A percentile compares a stretch with the other conserved stretches of the same genome.
Evolutionary conservation across 1,140 invertebrate genomes (phyloP).

Genomic region (Popillia japonica): DNA sequence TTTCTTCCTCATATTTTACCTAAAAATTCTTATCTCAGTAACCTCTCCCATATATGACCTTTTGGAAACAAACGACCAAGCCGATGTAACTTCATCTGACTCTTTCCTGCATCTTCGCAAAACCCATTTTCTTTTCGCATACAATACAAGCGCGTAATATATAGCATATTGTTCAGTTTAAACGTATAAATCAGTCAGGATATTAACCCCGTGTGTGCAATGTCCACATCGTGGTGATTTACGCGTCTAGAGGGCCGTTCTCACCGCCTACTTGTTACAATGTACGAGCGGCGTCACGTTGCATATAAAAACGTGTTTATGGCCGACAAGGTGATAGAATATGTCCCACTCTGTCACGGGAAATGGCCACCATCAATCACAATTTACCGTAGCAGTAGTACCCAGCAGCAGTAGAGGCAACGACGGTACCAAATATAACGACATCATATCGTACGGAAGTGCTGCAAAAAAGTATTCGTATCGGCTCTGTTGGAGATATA

Average conservation of each 20-base stretch:
- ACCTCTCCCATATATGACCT: background rate
- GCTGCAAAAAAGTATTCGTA: no score
- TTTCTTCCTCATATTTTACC: background rate
- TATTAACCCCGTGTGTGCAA: slow-evolving; percentile 59
- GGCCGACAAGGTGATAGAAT: slow-evolving; percentile 56
- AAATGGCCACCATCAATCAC: slow-evolving; percentile 58
- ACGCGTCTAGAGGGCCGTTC: slow-evolving; percentile 58
- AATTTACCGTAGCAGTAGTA: slow-evolving; percentile 51
- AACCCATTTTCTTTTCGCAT: slow-evolving; percentile 21
- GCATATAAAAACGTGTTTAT: slow-evolving; percentile 59
- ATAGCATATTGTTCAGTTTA: slow-evolving; percentile 36
- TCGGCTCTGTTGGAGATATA: no score
- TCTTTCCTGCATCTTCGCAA: background rate
- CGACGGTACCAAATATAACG: background rate
- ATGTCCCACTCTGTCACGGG: slow-evolving; percentile 51
- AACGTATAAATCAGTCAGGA: slow-evolving; percentile 55
- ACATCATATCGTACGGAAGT: background rate
- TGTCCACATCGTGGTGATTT: slow-evolving; percentile 58
- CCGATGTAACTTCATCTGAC: background rate
- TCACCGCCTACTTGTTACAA: slow-evolving; percentile 57
- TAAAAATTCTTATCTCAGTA: background rate
- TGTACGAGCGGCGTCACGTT: slow-evolving; percentile 49
- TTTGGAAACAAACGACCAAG: background rate
- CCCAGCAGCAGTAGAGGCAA: slow-evolving; percentile 21
- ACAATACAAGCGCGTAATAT: slow-evolving; percentile 15